phyloP scores from a whole-genome alignment of 1,140 invertebrate genomes.

The Drusus annulatus region DNA sequence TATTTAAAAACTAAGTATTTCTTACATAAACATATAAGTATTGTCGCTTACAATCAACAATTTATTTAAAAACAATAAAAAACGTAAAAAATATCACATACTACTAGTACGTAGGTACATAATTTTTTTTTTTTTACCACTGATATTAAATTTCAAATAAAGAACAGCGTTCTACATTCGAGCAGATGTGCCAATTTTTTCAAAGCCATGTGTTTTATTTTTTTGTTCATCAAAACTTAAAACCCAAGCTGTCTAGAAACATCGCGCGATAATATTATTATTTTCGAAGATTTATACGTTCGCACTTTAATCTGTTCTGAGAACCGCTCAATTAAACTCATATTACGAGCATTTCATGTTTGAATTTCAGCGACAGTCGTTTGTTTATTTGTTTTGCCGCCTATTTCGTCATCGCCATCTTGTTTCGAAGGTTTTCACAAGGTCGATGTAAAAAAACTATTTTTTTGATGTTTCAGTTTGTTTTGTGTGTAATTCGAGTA shows the following conservation, averaged over 20 bases:
- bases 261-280: background rate
- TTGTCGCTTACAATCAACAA: too few species aligned
- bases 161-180: background rate
- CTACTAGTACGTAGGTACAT: too few species aligned
- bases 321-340: constrained; percentile 2
- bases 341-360: background rate
- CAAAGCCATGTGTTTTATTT: background rate
- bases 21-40: too few species aligned
- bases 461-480: too few species aligned
- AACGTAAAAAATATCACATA: too few species aligned
- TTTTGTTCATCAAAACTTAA: too few species aligned
- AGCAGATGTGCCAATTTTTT: background rate
- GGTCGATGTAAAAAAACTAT: too few species aligned
- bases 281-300: too few species aligned
- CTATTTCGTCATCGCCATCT: background rate
- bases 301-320: background rate
- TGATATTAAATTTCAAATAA: background rate
- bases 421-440: background rate
- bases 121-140: too few species aligned
- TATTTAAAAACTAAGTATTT: too few species aligned
- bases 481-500: too few species aligned
- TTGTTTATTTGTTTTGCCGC: constrained; percentile 11
- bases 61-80: too few species aligned
- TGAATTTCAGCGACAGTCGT: background rate
- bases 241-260: background rate